Evolutionary conservation across 1,140 invertebrate species (phyloP).

Genomic region (Proales similis): DNA sequence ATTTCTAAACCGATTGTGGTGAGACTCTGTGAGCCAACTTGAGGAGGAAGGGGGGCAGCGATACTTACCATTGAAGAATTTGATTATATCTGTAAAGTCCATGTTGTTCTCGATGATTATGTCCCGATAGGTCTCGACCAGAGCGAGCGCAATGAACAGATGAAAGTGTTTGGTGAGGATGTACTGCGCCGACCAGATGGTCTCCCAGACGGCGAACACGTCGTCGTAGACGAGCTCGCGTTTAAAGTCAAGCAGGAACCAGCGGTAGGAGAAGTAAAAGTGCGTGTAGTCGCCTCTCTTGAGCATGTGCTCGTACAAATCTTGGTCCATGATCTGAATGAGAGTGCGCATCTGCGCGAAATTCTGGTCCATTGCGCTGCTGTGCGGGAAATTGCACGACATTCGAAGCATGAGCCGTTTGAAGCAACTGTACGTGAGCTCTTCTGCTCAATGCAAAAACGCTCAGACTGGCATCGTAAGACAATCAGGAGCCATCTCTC

Average conservation of each 20-base stretch:
- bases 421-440: conserved; percentile 82
- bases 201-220: conserved; percentile 85
- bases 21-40: background rate
- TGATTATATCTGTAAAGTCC: conserved; percentile 95
- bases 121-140: conserved; percentile 83
- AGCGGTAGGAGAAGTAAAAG: conserved; percentile 93
- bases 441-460: conserved; percentile 58
- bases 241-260: conserved; percentile 74
- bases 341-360: conserved; percentile 83
- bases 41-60: background rate
- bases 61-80: conserved; percentile 82
- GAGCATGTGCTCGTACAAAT: conserved; percentile 87
- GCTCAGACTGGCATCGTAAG: background rate
- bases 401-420: conserved; percentile 79
- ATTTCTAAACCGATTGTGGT: conserved; percentile 67
- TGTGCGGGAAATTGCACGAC: conserved; percentile 81
- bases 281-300: conserved; percentile 89
- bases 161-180: conserved; percentile 80
- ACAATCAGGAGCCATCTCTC: background rate
- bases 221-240: conserved; percentile 82
- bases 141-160: conserved; percentile 79
- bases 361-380: conserved; percentile 84
- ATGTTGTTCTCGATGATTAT: conserved; percentile 87
- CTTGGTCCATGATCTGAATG: conserved; percentile 73
- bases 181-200: conserved; percentile 84